These are phyloP conservation scores for Drosophila yooni DNA, from an alignment of 2,888 invertebrate species.

Conservation along the genomic window DNA sequence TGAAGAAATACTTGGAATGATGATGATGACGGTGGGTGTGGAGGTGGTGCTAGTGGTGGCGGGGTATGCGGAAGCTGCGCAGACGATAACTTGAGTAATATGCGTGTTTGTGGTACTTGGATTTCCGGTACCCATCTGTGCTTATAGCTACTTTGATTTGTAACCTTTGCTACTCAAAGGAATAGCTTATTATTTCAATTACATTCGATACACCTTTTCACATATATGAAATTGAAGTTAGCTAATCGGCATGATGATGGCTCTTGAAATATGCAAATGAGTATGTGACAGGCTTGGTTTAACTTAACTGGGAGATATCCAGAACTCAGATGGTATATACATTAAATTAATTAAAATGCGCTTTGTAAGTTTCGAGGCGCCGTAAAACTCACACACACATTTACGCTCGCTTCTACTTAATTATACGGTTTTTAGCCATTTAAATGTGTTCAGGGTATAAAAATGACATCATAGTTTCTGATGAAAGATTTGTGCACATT, in stretches of 20 bases:
- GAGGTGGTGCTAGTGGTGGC: background rate
- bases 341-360: background rate
- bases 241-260: background rate
- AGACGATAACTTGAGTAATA: constrained; percentile 29
- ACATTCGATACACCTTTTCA: background rate
- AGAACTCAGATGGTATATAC: background rate
- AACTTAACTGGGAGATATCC: too few species aligned
- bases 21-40: background rate
- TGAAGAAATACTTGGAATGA: constrained; percentile 10
- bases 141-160: constrained; percentile 3
- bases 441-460: background rate
- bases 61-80: background rate
- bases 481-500: background rate
- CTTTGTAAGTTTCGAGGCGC: background rate
- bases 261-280: background rate
- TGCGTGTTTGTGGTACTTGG: constrained; percentile 28
- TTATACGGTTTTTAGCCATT: background rate
- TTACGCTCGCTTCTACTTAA: background rate
- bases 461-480: background rate
- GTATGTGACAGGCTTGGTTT: background rate
- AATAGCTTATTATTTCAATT: background rate
- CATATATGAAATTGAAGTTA: background rate
- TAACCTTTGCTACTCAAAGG: background rate
- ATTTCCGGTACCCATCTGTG: constrained; percentile 9
- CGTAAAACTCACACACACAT: background rate